Conservation (phyloP, 1,140 invertebrate genomes). For the Oryctes rhinoceros region DNA sequence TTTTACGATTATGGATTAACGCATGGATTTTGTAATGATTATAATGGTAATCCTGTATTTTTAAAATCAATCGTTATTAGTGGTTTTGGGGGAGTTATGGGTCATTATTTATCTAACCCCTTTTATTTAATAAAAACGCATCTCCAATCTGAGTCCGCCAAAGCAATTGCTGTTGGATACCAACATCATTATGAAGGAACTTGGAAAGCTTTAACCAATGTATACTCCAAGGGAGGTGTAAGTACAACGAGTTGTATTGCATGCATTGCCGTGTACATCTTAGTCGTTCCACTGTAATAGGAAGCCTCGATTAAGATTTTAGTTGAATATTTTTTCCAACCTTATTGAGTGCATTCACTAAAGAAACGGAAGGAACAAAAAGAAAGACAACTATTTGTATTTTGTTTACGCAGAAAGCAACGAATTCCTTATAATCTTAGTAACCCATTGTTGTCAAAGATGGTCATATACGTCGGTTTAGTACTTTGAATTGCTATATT, state of each 20-base stretch:
- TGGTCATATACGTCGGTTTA: too few relatives aligned
- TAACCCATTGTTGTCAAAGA: too few relatives aligned
- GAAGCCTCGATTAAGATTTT: too few relatives aligned
- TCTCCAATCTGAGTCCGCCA: slow-evolving; percentile 79
- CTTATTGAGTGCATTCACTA: too few relatives aligned
- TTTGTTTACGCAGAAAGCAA: too few relatives aligned
- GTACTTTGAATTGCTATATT: too few relatives aligned
- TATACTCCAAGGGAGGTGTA: slow-evolving; percentile 79
- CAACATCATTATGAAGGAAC: slow-evolving; percentile 82
- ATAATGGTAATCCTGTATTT: slow-evolving; percentile 74
- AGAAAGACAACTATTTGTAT: too few relatives aligned
- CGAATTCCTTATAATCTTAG: too few relatives aligned
- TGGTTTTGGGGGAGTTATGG: slow-evolving; percentile 60
- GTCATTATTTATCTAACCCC: slow-evolving; percentile 80
- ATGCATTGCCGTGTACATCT: not conserved
- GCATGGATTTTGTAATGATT: slow-evolving; percentile 52
- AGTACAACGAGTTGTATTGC: not conserved
- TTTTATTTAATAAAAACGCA: slow-evolving; percentile 90
- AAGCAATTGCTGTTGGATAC: slow-evolving; percentile 84
- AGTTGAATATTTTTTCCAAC: too few relatives aligned
- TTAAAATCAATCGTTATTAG: slow-evolving; percentile 61
- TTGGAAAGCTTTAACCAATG: slow-evolving; percentile 69
- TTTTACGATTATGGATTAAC: slow-evolving; percentile 35
- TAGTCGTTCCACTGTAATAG: not conserved
- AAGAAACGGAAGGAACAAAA: too few relatives aligned